Conservation (phyloP, 2,113 vertebrate genomes). For the Mandrillus leucophaeus region DNA sequence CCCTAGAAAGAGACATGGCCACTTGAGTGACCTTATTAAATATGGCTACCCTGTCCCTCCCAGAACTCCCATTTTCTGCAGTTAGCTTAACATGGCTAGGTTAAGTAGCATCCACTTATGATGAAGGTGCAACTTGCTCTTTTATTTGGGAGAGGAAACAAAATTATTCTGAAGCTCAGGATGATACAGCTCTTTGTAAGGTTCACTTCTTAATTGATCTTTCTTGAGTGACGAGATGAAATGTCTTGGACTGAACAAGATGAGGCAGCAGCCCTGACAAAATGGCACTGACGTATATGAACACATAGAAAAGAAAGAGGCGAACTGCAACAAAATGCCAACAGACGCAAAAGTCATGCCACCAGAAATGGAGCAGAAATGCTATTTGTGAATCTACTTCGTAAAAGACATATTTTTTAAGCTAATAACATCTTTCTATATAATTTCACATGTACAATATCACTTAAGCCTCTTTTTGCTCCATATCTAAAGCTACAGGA, state of each 20-base stretch:
- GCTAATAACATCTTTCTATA: not conserved
- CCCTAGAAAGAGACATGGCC: not conserved
- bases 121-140: not conserved
- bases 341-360: not conserved
- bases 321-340: not conserved
- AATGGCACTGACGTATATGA: not conserved
- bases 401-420: not conserved
- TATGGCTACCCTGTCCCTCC: not conserved
- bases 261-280: not conserved
- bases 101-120: not conserved
- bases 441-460: slow-evolving; percentile 58
- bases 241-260: not conserved
- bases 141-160: not conserved
- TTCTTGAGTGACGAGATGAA: not conserved
- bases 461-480: slow-evolving; percentile 70
- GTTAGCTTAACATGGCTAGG: not conserved
- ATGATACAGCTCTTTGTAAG: not conserved
- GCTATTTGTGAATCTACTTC: not conserved
- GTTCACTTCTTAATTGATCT: not conserved
- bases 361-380: not conserved
- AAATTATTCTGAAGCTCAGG: not conserved
- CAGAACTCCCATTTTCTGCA: not conserved
- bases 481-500: slow-evolving; percentile 77
- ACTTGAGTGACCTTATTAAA: not conserved
- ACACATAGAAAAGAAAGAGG: not conserved